Evolutionary conservation across 2,888 invertebrate species (phyloP).

Genomic region (Pseudococcus viburni): DNA sequence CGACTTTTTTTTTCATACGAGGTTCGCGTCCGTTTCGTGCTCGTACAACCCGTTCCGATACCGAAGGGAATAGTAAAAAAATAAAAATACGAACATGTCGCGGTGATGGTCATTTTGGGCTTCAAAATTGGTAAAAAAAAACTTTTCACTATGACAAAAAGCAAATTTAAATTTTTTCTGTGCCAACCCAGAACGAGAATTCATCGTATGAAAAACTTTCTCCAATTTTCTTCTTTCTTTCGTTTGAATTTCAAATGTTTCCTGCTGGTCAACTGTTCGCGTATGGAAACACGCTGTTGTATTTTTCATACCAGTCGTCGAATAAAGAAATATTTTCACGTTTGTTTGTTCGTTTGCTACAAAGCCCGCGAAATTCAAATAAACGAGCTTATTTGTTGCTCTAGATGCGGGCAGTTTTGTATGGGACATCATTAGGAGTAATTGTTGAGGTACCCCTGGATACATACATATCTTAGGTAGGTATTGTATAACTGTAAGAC

Average conservation of each 20-base stretch:
- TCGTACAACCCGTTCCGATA: constrained; percentile 1
- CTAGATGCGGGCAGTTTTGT: too few species aligned
- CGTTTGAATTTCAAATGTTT: not conserved
- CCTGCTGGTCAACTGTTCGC: too few species aligned
- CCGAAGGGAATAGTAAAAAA: constrained; percentile 1
- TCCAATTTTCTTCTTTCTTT: not conserved
- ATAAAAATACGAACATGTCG: constrained; percentile 17
- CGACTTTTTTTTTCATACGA: not conserved
- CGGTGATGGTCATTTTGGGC: constrained; percentile 33
- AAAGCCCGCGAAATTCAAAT: too few species aligned
- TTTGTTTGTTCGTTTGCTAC: too few species aligned
- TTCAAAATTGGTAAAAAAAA: constrained; percentile 22
- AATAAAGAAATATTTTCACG: too few species aligned
- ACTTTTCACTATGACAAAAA: constrained; percentile 39
- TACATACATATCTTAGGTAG: too few species aligned
- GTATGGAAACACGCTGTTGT: too few species aligned
- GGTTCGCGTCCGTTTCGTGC: not conserved
- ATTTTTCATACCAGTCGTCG: too few species aligned
- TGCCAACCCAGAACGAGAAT: not conserved
- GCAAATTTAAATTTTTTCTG: constrained; percentile 17
- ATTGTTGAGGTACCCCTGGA: too few species aligned
- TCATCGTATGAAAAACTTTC: constrained; percentile 1
- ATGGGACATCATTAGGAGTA: too few species aligned
- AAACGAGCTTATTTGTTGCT: too few species aligned
- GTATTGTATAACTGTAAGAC: too few species aligned